Base-by-base conservation (phyloP, 2,113 vertebrate species). In the Pantherophis guttatus region DNA sequence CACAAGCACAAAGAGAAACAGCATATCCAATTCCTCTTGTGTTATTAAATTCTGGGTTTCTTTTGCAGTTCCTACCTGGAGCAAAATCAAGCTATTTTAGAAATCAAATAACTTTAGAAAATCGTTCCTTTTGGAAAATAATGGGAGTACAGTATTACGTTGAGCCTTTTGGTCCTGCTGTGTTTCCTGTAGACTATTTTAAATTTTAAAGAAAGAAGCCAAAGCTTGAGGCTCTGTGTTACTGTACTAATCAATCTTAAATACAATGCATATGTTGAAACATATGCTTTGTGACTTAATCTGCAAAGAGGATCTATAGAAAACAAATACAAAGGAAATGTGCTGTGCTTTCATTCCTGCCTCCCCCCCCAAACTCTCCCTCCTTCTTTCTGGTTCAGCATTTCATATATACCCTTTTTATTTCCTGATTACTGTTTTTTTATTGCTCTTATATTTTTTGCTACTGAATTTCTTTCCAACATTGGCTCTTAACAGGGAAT, bases 271-370 rank as follows among this genome's bases (percentile, higher is more conserved):
- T 90, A 85, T 59, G 19, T 33, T 1, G 94, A 97, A 97, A 91
- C 93, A 96, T 9, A 6, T 90, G 91, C 94, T 93, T 93, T 91
- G 19, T 88, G 89, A 93, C 95, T 95, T 59, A 96, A 95, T 96
- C 87, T 96, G 50, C 93, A 87, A 91, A 53, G 54, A 95, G 90
- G 48, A 87, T 91, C 87, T 89, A 81, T n/a, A 39, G 52, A 90
- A 93, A 90, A 90, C 70, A 93, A 93, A 7, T 95, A 95, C 9
- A 91, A 88, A 65, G 75, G 5, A 92, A 95, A 93, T 89, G 1
- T 29, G 93, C 1, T 19, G 93, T 89, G 53, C 59, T 91, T 94
- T 48, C 58, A 15, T 95, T 94, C 75, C 23, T 44, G 39, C 39
- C 39, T 44, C 9, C 8, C 54, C 5, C 0, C 57, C 57, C 57